Conservation (phyloP, 2,113 vertebrate species). For the Petroica traversi region DNA sequence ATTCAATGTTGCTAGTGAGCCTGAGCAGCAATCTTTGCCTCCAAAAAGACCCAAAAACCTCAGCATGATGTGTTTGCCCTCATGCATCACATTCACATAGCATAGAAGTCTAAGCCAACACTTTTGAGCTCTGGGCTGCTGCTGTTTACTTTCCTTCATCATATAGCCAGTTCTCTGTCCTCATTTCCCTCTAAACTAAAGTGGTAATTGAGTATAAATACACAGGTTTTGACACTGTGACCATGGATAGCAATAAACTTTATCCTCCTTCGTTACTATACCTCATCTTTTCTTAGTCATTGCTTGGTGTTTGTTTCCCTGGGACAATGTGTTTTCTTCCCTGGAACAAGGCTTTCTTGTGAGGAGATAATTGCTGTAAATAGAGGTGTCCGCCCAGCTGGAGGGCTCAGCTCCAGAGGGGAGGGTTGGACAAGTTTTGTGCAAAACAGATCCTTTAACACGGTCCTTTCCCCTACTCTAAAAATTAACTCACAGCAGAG, state of each 20-base stretch:
- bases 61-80: neutral
- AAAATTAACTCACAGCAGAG: neutral
- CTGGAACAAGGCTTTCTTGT: neutral
- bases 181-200: neutral
- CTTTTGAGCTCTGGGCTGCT: neutral
- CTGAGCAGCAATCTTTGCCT: neutral
- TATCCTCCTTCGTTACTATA: neutral
- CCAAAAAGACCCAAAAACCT: neutral
- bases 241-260: neutral
- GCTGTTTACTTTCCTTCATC: accelerated
- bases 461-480: neutral
- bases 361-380: neutral
- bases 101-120: neutral
- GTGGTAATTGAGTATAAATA: neutral
- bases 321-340: neutral
- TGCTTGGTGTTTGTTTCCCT: neutral
- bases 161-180: neutral
- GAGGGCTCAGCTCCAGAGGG: neutral
- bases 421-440: neutral
- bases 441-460: neutral
- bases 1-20: neutral
- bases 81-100: neutral
- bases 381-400: neutral
- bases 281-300: neutral
- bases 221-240: neutral